These are phyloP conservation scores for Petrocephalus zakoni DNA, from an alignment of 2,113 vertebrate genomes.

Conservation along the genomic window DNA sequence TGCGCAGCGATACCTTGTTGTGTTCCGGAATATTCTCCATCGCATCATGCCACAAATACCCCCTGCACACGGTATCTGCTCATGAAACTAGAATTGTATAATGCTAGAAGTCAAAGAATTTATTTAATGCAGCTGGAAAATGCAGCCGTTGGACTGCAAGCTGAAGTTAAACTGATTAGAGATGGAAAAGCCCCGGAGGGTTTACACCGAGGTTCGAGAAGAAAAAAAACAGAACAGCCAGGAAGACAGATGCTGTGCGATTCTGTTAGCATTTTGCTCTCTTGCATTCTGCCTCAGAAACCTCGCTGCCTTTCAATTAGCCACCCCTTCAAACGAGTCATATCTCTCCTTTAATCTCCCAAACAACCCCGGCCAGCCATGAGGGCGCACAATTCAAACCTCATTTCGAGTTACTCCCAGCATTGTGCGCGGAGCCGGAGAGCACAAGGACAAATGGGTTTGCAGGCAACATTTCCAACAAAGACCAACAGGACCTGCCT, in stretches of 20 bases:
- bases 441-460: background rate
- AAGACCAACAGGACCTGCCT: background rate
- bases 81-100: background rate
- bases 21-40: background rate
- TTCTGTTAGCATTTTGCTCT: background rate
- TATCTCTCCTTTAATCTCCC: constrained; percentile 13
- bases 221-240: background rate
- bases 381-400: background rate
- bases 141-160: background rate
- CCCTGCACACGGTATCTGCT: background rate
- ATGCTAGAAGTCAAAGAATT: background rate
- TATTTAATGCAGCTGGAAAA: background rate
- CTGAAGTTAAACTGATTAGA: background rate
- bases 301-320: constrained; percentile 6
- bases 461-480: background rate
- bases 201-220: background rate
- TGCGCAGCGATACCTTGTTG: background rate
- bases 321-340: background rate
- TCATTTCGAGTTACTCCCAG: background rate
- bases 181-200: background rate
- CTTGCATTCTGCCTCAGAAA: background rate
- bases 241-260: background rate
- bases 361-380: background rate
- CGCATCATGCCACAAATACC: background rate
- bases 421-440: background rate